These are phyloP conservation scores for Mus caroli DNA, from an alignment of 2,797 vertebrate species.

Conservation along the genomic window DNA sequence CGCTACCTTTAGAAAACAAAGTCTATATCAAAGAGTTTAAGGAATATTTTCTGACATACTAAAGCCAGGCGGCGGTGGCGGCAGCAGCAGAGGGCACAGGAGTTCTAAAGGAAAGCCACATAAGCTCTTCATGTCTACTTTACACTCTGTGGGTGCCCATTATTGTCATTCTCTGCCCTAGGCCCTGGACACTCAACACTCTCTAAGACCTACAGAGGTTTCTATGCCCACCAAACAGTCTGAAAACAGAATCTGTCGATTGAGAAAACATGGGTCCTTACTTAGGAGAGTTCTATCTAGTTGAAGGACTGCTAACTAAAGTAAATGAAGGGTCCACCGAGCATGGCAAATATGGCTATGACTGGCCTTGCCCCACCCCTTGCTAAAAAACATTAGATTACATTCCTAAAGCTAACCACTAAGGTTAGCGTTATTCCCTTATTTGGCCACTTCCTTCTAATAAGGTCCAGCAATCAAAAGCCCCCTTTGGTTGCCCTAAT, in stretches of 20 bases:
- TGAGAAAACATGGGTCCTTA: not conserved
- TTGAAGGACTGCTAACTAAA: conserved; percentile 4
- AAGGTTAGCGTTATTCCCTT: not conserved
- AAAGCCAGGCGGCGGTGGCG: not conserved
- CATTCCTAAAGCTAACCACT: not conserved
- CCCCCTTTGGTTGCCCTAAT: not conserved
- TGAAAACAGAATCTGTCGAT: not conserved
- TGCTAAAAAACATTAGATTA: not conserved
- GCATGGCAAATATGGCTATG: not conserved
- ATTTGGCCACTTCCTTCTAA: not conserved
- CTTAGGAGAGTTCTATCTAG: not conserved
- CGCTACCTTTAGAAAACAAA: conserved; percentile 46
- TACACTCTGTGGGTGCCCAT: not conserved
- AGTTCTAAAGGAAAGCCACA: not conserved
- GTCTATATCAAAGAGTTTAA: not conserved
- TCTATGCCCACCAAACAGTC: not conserved
- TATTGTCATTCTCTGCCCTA: not conserved
- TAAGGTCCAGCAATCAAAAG: not conserved
- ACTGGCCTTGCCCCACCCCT: not conserved
- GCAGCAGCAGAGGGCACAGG: not conserved
- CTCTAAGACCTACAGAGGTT: not conserved
- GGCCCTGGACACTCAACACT: not conserved
- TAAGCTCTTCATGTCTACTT: not conserved
- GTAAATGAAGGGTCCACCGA: not conserved
- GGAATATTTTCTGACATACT: conserved; percentile 14